Evolutionary conservation across 1,140 invertebrate species (phyloP), one percentile per base, ranked within the genome.

Genomic region (Cotesia chilonis): DNA sequence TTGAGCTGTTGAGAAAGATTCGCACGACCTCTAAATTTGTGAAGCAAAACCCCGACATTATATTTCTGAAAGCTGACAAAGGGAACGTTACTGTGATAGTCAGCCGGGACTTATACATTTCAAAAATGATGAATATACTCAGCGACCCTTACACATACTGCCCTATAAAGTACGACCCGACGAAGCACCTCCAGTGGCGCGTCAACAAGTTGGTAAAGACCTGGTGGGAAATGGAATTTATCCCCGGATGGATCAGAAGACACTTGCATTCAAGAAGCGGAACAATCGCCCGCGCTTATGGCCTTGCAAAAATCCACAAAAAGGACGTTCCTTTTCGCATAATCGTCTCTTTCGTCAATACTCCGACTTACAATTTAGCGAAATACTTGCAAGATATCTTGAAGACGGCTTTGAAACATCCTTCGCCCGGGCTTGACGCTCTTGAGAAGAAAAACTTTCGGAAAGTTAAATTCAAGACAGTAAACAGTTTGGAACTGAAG

Each of bases 301-400:
- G 77, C 7, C 47, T 77, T 12, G 78, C 78, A 28, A 81, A 83
- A 75, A 77, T 80, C 4, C 80, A 83, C 20, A 81, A 82, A 74
- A 9, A 14, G 1, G 47, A 75, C 14, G 64, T 71, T 4, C 76
- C 80, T 10, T 69, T 78, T 35, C 63, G 81, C n/a, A 73, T 76
- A 0, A 80, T 83, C 7, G 77, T 81, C 2, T 79, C 78, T 59
- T 76, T 71, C 28, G 68, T 79, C n/a, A 59, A 66, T 4, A 74
- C 75, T 6, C 79, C 77, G 1, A 71, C 73, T 12, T 78, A 81
- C 57, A 47, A 63, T 6, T 38, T 81, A 2, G 67, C 76, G 70
- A 66, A 67, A 76, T 68, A 61, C 69, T 63, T n/a, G 68, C 9
- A 9, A 63, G 28, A 14, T 28, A 28, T 28, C 28, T 28, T 28